phyloP scores from a whole-genome alignment of 1,140 invertebrate species.

The Pogonus chalceus region DNA sequence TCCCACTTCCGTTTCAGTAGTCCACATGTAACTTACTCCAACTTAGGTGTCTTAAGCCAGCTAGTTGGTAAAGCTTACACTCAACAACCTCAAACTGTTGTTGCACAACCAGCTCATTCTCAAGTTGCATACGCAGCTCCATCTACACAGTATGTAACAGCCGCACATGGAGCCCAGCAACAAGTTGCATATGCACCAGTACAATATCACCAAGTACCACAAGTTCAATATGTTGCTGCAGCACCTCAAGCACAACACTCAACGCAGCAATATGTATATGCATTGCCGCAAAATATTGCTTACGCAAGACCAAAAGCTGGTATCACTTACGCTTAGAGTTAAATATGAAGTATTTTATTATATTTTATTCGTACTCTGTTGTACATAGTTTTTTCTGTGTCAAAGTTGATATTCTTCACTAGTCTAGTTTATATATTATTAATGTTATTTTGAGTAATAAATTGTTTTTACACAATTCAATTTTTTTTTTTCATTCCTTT shows the following conservation, averaged over 20 bases:
- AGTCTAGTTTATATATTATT: no score
- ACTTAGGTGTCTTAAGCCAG: constrained; percentile 25
- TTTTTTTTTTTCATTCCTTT: no score
- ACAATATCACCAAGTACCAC: no score
- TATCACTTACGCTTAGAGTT: constrained; percentile 18
- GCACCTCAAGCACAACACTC: constrained; percentile 8
- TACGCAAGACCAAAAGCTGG: constrained; percentile 11
- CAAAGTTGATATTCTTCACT: no score
- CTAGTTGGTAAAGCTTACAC: constrained; percentile 19
- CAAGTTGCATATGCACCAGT: constrained; percentile 16
- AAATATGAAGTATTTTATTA: no score
- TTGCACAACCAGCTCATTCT: background rate
- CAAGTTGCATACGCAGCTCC: constrained; percentile 1
- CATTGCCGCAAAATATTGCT: constrained; percentile 11
- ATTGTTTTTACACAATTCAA: no score
- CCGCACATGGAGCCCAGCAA: constrained; percentile 13
- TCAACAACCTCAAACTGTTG: constrained; percentile 9
- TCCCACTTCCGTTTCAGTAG: constrained; percentile 29
- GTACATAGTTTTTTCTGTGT: no score
- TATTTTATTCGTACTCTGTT: no score
- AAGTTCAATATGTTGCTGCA: constrained; percentile 6
- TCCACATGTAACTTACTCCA: constrained; percentile 28
- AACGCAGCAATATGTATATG: constrained; percentile 6
- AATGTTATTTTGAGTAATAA: no score
- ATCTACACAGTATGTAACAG: background rate